These are phyloP conservation scores for Nycteola revayana DNA, from an alignment of 2,888 invertebrate genomes.

Conservation along the genomic window DNA sequence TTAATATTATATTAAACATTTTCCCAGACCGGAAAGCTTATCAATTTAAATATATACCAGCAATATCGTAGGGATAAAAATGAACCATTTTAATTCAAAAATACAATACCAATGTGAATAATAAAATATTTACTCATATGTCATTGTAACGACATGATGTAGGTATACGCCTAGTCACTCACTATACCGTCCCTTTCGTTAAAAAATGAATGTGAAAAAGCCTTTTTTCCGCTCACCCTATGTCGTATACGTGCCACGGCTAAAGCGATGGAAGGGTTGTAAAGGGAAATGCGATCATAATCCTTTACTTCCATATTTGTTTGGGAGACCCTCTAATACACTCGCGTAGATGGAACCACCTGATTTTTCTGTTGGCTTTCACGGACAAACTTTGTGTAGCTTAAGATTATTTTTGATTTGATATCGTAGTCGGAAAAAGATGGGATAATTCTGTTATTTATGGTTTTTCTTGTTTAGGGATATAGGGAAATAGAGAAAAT, in stretches of 20 bases:
- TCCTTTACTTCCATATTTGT: slow-evolving; percentile 63
- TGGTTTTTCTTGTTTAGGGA: slow-evolving; percentile 9
- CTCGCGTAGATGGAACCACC: slow-evolving; percentile 29
- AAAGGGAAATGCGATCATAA: slow-evolving; percentile 70
- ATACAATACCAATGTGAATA: slow-evolving; percentile 46
- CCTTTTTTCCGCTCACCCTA: slow-evolving; percentile 45
- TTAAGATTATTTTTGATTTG: not conserved
- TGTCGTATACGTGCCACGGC: slow-evolving; percentile 45
- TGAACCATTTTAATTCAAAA: slow-evolving; percentile 18
- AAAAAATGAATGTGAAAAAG: slow-evolving; percentile 56
- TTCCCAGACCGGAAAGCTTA: no score
- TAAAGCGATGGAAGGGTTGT: slow-evolving; percentile 59
- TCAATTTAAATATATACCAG: not conserved
- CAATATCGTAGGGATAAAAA: no score
- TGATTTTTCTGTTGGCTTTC: slow-evolving; percentile 26
- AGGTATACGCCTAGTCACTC: slow-evolving; percentile 39
- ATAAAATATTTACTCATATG: slow-evolving; percentile 60
- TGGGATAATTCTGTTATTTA: slow-evolving; percentile 7
- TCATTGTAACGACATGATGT: slow-evolving; percentile 43
- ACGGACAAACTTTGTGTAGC: slow-evolving; percentile 8
- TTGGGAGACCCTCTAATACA: slow-evolving; percentile 46
- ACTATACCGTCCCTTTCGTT: slow-evolving; percentile 49
- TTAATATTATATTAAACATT: no score
- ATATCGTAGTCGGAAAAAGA: no score
- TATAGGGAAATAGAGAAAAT: no score